Percentiles rank a stretch among this genome's conserved stretches.
Evolutionary conservation across 2,113 vertebrate genomes (phyloP).

Genomic region (Percina caprodes): DNA sequence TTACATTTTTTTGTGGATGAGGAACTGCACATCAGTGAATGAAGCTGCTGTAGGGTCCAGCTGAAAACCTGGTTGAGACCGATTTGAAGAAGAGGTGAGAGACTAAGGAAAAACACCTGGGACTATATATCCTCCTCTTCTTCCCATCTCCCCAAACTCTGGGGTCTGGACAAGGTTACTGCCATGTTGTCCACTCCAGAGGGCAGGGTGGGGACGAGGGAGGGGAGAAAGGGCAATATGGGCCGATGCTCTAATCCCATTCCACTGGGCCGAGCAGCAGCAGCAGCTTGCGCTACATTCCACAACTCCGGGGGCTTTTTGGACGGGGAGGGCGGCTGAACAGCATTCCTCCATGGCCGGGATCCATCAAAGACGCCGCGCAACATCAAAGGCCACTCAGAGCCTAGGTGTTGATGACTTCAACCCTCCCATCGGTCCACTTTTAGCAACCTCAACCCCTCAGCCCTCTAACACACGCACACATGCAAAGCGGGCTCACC

Average conservation of each 20-base stretch:
- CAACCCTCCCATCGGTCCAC: slow-evolving; percentile 77
- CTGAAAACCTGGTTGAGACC: background rate
- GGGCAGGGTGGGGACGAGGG: slow-evolving; percentile 43
- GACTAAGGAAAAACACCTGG: too few species aligned
- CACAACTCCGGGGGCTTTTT: slow-evolving; percentile 83
- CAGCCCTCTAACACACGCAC: slow-evolving; percentile 34
- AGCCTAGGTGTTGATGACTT: slow-evolving; percentile 85
- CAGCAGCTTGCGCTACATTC: slow-evolving; percentile 83
- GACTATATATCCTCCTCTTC: background rate
- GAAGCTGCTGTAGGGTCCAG: background rate
- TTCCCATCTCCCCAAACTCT: background rate
- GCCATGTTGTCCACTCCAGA: slow-evolving; percentile 64
- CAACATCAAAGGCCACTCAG: slow-evolving; percentile 81
- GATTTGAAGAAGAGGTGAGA: too few species aligned
- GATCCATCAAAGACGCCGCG: slow-evolving; percentile 80
- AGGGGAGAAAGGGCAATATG: slow-evolving; percentile 49
- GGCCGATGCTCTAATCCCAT: slow-evolving; percentile 81
- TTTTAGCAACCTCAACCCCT: slow-evolving; percentile 79
- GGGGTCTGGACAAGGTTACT: slow-evolving; percentile 26
- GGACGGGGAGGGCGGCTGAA: slow-evolving; percentile 60
- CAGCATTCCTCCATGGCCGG: slow-evolving; percentile 76
- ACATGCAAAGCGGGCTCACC: slow-evolving; percentile 28
- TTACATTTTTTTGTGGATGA: background rate
- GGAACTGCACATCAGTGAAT: background rate
- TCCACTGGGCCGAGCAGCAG: slow-evolving; percentile 78